A percentile compares a stretch with the other conserved stretches of the same genome.
These are phyloP conservation scores for Drosophila insularis DNA, from an alignment of 1,140 invertebrate species.

Conservation along the genomic window DNA sequence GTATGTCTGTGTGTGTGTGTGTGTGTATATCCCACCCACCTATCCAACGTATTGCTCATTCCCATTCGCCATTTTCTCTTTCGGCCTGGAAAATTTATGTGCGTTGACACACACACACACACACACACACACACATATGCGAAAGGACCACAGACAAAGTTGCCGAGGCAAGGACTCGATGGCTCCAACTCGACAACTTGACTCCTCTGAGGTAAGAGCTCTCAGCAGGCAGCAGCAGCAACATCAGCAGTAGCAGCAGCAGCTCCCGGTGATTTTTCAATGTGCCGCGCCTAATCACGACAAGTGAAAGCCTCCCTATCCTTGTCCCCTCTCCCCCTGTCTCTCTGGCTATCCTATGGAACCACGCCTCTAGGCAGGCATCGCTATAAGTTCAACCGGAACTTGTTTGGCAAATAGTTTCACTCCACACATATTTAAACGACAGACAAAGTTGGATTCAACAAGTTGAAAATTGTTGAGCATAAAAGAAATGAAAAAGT, in stretches of 20 bases:
- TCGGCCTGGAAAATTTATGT: constrained; percentile 54
- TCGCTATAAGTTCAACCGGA: background rate
- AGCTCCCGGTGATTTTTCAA: constrained; percentile 6
- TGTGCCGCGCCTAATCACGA: constrained; percentile 13
- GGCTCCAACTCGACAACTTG: constrained; percentile 6
- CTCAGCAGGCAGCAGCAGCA: constrained; percentile 3
- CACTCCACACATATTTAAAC: background rate
- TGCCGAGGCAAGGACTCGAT: constrained; percentile 7
- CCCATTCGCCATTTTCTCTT: constrained; percentile 28
- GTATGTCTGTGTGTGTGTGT: constrained; percentile 29
- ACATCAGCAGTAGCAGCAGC: background rate
- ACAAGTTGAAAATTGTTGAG: constrained; percentile 8
- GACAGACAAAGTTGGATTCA: constrained; percentile 4
- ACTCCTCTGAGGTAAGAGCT: constrained; percentile 11
- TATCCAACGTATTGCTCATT: background rate
- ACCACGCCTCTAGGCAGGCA: background rate
- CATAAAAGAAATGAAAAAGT: background rate
- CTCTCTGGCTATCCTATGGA: background rate
- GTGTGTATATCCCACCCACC: no score
- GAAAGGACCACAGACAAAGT: constrained; percentile 26
- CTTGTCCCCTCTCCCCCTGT: no score
- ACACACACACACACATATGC: constrained; percentile 21
- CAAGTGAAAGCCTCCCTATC: background rate
- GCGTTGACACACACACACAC: constrained; percentile 43
- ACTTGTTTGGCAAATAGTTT: constrained; percentile 11